Conservation (phyloP, 2,888 invertebrate genomes). For the Gari tellinella region DNA sequence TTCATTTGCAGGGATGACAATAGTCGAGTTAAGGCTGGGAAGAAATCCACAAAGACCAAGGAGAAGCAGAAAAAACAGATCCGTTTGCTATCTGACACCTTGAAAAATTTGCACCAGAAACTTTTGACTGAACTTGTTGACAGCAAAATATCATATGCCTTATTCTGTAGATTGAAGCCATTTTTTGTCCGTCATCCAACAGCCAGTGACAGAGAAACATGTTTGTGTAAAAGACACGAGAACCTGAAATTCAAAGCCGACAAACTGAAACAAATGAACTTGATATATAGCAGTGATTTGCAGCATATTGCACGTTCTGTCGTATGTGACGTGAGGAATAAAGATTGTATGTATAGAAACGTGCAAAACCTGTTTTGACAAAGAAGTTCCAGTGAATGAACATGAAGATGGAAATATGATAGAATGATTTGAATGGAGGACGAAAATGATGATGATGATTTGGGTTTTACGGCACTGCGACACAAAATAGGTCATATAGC, state of each 20-base stretch:
- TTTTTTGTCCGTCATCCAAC: constrained; percentile 53
- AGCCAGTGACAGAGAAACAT: constrained; percentile 55
- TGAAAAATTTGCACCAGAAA: constrained; percentile 53
- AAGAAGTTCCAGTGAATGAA: too few relatives aligned
- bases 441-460: too few relatives aligned
- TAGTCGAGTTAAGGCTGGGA: too few relatives aligned
- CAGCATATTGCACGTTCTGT: too few relatives aligned
- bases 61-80: constrained; percentile 53
- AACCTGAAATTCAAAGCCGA: constrained; percentile 40
- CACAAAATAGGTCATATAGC: too few relatives aligned
- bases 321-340: not conserved
- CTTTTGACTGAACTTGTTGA: constrained; percentile 24
- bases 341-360: not conserved
- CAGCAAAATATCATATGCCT: constrained; percentile 52
- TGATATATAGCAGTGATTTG: constrained; percentile 10
- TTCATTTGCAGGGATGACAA: constrained; percentile 48
- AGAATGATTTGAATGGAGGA: too few relatives aligned
- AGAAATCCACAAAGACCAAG: constrained; percentile 34
- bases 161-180: constrained; percentile 53
- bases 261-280: constrained; percentile 14
- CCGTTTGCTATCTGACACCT: constrained; percentile 41
- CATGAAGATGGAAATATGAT: too few relatives aligned
- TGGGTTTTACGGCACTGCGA: too few relatives aligned
- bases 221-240: constrained; percentile 52
- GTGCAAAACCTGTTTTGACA: not conserved